These are phyloP conservation scores for Eira barbara DNA, from an alignment of 2,113 vertebrate genomes.

Conservation along the genomic window DNA sequence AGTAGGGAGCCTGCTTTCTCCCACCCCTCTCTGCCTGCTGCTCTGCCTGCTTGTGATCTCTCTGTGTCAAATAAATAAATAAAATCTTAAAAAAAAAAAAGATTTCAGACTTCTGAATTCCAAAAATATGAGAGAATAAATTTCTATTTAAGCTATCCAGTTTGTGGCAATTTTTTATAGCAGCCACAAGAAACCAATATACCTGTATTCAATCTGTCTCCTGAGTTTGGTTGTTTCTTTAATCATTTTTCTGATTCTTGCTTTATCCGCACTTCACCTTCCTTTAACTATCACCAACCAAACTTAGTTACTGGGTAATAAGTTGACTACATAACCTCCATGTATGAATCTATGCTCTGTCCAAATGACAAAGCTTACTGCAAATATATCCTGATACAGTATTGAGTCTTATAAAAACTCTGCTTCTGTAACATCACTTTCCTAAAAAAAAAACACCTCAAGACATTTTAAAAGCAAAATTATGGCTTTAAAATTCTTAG, in stretches of 20 bases:
- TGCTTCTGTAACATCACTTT: not conserved
- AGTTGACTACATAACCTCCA: not conserved
- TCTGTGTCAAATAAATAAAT: too few species aligned
- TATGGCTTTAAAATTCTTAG: not conserved
- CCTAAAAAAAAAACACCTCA: not conserved
- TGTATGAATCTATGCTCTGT: not conserved
- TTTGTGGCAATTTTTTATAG: not conserved
- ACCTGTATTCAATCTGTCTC: not conserved
- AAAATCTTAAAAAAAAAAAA: too few species aligned
- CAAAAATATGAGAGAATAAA: not conserved
- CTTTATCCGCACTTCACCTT: not conserved
- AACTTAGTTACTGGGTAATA: not conserved
- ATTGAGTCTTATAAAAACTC: not conserved
- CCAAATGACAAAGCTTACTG: not conserved
- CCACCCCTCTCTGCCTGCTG: too few species aligned
- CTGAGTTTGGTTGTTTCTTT: not conserved
- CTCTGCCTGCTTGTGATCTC: too few species aligned
- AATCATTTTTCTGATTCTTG: not conserved
- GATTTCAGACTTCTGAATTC: not conserved
- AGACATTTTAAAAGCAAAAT: not conserved
- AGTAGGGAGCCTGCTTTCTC: too few species aligned
- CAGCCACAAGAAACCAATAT: not conserved
- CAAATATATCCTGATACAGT: not conserved
- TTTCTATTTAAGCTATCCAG: not conserved
- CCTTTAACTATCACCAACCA: not conserved